Conservation (phyloP, 2,888 invertebrate species). For the Seira ritae region DNA sequence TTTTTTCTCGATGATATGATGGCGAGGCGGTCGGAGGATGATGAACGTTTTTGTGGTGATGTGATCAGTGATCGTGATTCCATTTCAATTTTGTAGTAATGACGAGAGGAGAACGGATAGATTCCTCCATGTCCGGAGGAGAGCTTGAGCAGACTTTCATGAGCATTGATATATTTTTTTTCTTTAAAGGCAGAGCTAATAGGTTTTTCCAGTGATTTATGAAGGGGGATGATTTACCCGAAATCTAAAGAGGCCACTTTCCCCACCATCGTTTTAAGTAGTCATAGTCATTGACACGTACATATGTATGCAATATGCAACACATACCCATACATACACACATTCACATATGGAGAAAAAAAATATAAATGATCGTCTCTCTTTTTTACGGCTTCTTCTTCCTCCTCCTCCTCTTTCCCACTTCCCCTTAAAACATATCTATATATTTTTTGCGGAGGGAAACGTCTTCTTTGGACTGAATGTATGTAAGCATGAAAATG, state of each 20-base stretch:
- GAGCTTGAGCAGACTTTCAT: too few species aligned
- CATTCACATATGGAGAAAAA: slow-evolving; percentile 22
- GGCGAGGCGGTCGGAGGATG: too few species aligned
- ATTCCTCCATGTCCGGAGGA: not conserved
- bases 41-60: too few species aligned
- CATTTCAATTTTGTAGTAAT: not conserved
- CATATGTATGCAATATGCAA: slow-evolving; percentile 24
- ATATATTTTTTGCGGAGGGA: not conserved
- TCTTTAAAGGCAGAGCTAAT: slow-evolving; percentile 32
- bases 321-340: slow-evolving; percentile 3
- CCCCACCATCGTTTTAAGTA: slow-evolving; percentile 11
- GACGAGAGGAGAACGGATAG: too few species aligned
- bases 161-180: not conserved
- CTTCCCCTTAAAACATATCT: not conserved
- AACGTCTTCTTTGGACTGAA: too few species aligned
- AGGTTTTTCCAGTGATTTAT: slow-evolving; percentile 32
- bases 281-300: slow-evolving; percentile 31
- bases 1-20: too few species aligned
- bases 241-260: slow-evolving; percentile 19
- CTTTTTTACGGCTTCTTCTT: not conserved
- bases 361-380: slow-evolving; percentile 13
- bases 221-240: slow-evolving; percentile 23
- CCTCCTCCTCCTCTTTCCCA: not conserved
- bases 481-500: not conserved
- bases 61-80: not conserved